These are phyloP conservation scores for Schrankia costaestrigalis DNA, from an alignment of 2,888 invertebrate genomes.

Conservation along the genomic window DNA sequence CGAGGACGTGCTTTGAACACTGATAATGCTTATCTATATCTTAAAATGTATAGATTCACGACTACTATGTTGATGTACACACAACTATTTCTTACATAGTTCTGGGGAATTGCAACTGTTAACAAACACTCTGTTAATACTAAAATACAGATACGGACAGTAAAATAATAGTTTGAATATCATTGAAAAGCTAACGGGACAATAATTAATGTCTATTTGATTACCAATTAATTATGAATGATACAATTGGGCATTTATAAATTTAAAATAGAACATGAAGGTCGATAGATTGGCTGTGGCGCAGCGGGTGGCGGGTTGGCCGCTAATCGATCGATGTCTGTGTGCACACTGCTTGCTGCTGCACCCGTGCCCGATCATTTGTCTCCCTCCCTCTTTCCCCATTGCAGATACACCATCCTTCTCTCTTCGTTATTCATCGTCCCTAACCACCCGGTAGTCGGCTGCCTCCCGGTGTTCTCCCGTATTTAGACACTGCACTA, in stretches of 20 bases:
- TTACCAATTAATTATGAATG: slow-evolving; percentile 40
- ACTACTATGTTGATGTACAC: no score
- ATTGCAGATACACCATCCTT: slow-evolving; percentile 59
- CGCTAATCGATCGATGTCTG: slow-evolving; percentile 78
- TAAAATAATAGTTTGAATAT: no score
- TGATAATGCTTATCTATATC: slow-evolving; percentile 50
- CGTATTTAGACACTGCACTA: slow-evolving; percentile 77
- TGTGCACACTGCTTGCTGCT: slow-evolving; percentile 66
- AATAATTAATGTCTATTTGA: slow-evolving; percentile 37
- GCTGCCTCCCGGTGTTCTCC: slow-evolving; percentile 68
- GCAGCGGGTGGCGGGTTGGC: slow-evolving; percentile 54
- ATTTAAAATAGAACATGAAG: slow-evolving; percentile 62
- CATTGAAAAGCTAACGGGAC: no score
- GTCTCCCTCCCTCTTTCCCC: slow-evolving; percentile 56
- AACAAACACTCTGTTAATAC: no score
- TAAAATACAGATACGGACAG: no score
- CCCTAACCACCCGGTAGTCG: slow-evolving; percentile 75
- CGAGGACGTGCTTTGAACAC: slow-evolving; percentile 60
- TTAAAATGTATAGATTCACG: no score
- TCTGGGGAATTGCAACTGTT: no score
- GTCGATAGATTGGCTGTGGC: slow-evolving; percentile 68
- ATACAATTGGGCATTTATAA: slow-evolving; percentile 57
- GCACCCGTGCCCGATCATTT: slow-evolving; percentile 56
- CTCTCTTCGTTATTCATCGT: slow-evolving; percentile 73
- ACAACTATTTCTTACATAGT: no score